Conservation (phyloP, 2,797 vertebrate species). For the Florisuga fusca region DNA sequence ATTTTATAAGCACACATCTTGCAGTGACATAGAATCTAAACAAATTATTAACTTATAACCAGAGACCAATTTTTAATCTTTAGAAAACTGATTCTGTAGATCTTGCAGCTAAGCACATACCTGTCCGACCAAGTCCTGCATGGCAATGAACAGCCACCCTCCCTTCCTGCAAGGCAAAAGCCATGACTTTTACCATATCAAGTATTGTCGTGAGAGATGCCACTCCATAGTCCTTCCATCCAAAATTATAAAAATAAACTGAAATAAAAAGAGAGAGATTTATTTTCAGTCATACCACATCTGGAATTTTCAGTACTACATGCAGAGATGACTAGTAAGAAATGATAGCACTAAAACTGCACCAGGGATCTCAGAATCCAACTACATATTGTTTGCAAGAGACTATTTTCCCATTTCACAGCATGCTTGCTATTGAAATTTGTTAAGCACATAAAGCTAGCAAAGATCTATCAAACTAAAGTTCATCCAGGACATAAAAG, state of each 20-base stretch:
- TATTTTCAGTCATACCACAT: background rate
- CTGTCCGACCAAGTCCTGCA: constrained; percentile 96
- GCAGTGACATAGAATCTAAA: background rate
- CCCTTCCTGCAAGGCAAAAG: constrained; percentile 95
- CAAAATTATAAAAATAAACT: constrained; percentile 99
- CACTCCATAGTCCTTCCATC: constrained; percentile 98
- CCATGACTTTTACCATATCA: constrained; percentile 99
- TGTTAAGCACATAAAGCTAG: background rate
- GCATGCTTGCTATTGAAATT: constrained; percentile 2
- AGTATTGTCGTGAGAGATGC: constrained; percentile 95
- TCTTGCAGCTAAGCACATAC: constrained; percentile 65
- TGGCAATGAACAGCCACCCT: constrained; percentile 96
- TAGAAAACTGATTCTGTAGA: background rate
- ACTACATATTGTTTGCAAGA: background rate
- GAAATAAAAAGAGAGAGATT: constrained; percentile 59
- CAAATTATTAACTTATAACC: background rate
- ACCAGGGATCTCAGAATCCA: background rate
- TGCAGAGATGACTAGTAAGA: background rate
- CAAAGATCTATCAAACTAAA: constrained; percentile 29
- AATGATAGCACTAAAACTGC: background rate
- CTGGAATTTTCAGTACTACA: background rate
- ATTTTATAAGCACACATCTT: background rate
- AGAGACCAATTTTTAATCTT: background rate
- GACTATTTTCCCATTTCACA: background rate
- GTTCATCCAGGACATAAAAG: constrained; percentile 34